Evolutionary conservation across 2,797 vertebrate genomes (phyloP).

Genomic region (Sciurus carolinensis): DNA sequence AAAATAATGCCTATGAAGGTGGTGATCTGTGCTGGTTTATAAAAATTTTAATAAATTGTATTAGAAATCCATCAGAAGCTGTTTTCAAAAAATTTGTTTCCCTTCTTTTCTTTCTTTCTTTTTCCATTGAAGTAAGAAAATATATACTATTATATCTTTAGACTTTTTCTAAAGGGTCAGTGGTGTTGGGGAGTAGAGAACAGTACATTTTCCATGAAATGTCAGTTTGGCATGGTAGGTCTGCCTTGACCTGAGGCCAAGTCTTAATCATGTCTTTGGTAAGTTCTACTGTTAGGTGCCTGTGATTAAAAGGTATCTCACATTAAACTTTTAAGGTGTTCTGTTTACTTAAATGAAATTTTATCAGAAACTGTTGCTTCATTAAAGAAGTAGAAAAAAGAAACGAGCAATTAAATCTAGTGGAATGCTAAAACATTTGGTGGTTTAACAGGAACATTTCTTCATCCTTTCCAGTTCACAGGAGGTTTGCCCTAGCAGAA

Average conservation of each 20-base stretch:
- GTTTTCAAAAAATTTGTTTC: background rate
- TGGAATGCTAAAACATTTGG: background rate
- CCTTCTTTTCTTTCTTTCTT: background rate
- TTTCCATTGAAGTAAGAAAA: background rate
- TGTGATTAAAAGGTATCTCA: background rate
- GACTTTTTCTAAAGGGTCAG: background rate
- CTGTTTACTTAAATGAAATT: background rate
- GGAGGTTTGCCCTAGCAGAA: background rate
- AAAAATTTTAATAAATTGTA: background rate
- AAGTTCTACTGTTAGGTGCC: background rate
- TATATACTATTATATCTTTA: background rate
- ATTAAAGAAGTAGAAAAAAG: background rate
- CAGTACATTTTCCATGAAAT: background rate
- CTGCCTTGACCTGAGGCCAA: background rate
- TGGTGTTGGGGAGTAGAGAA: background rate
- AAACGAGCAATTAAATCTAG: constrained; percentile 36
- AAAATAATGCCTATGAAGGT: background rate
- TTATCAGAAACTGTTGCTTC: background rate
- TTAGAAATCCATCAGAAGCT: background rate
- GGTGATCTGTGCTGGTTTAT: background rate
- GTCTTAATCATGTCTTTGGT: background rate
- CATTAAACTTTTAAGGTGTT: background rate
- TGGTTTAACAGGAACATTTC: background rate
- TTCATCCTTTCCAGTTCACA: background rate
- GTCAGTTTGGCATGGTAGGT: background rate